Conservation (phyloP, 2,888 invertebrate species). For the Agriopis aurantiaria region DNA sequence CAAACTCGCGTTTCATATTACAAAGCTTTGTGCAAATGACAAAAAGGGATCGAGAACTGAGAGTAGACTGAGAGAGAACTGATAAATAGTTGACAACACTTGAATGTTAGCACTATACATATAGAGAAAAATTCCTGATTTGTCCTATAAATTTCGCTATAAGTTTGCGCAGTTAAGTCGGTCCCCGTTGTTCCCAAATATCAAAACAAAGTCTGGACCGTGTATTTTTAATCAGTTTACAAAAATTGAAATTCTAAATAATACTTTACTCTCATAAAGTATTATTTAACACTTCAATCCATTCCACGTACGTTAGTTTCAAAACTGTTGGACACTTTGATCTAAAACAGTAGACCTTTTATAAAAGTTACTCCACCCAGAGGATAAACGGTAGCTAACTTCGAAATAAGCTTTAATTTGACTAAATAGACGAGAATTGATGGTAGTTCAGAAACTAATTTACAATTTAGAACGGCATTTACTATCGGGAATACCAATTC, state of each 20-base stretch:
- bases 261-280: too few species aligned
- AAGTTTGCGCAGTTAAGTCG: too few species aligned
- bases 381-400: constrained; percentile 50
- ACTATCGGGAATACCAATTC: constrained; percentile 49
- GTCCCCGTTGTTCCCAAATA: too few species aligned
- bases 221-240: not conserved
- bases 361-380: constrained; percentile 40
- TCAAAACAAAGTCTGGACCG: too few species aligned
- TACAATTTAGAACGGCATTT: constrained; percentile 52
- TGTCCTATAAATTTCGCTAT: too few species aligned
- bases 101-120: not conserved
- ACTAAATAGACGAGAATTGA: constrained; percentile 53
- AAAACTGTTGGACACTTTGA: constrained; percentile 26
- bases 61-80: too few species aligned
- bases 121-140: too few species aligned
- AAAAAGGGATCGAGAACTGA: constrained; percentile 36
- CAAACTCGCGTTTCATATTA: constrained; percentile 35
- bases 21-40: constrained; percentile 39
- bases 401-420: constrained; percentile 52
- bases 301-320: constrained; percentile 16
- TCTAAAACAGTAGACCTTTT: constrained; percentile 27
- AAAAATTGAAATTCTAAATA: not conserved
- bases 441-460: constrained; percentile 58
- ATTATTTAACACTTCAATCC: too few species aligned
- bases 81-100: constrained; percentile 20